Evolutionary conservation across 2,797 vertebrate species (phyloP).

Genomic region (Artibeus lituratus): DNA sequence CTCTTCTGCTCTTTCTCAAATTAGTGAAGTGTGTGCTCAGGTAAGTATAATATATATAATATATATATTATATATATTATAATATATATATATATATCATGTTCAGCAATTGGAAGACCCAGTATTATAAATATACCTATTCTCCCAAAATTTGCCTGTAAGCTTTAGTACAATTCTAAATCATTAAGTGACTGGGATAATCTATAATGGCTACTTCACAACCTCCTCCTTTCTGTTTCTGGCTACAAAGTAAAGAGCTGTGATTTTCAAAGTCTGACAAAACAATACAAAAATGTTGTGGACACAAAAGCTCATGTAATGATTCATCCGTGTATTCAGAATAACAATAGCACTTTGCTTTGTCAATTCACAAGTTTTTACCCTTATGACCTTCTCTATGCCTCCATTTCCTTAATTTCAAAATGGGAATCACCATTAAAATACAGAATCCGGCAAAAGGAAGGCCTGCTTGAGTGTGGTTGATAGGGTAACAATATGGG

Average conservation of each 20-base stretch:
- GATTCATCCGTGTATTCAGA: background rate
- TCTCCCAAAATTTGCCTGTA: background rate
- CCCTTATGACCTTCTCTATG: background rate
- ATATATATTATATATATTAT: background rate
- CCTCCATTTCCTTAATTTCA: background rate
- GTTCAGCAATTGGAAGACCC: background rate
- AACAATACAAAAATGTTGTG: background rate
- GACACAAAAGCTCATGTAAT: background rate
- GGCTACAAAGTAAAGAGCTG: background rate
- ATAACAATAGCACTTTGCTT: background rate
- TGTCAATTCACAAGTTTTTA: slow-evolving; percentile 18
- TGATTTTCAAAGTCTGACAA: slow-evolving; percentile 9
- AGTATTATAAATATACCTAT: background rate
- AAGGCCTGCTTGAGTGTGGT: too few relatives aligned
- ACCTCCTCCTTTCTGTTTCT: background rate
- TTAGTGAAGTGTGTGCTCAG: too few relatives aligned
- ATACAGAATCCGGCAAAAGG: background rate
- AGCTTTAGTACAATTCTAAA: background rate
- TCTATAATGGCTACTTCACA: background rate
- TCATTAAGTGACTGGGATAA: background rate
- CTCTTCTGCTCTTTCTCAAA: background rate
- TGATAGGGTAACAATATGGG: too few relatives aligned
- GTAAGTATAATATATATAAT: background rate
- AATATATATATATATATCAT: background rate
- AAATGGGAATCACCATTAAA: slow-evolving; percentile 3